These are phyloP conservation scores for Montipora capitata DNA, from an alignment of 92 coral and sea anemone genomes.

Conservation along the genomic window DNA sequence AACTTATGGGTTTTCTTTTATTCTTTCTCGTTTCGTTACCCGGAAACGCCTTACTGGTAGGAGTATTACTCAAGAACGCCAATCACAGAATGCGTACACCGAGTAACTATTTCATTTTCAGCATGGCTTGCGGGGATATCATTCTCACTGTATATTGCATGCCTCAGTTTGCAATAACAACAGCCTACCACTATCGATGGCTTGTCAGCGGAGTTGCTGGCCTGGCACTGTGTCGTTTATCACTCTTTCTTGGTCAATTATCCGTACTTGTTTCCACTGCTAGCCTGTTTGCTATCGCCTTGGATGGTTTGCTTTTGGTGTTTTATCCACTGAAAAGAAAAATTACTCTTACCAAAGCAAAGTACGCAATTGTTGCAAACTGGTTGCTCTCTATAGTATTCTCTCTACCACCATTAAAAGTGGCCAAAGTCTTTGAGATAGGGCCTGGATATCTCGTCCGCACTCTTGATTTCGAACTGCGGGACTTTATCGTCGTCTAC, in stretches of 20 bases:
- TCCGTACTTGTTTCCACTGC: conserved; percentile 71
- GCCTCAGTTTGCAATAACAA: conserved; percentile 35
- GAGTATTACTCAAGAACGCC: conserved; percentile 73
- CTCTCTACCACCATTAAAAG: conserved; percentile 52
- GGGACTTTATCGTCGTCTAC: conserved; percentile 6
- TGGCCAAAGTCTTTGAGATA: conserved; percentile 29
- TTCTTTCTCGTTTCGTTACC: conserved; percentile 40
- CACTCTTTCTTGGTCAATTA: conserved; percentile 46
- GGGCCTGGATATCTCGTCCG: conserved; percentile 27
- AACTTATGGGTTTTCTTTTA: conserved; percentile 44
- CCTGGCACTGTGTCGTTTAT: conserved; percentile 54
- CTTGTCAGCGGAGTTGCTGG: conserved; percentile 66
- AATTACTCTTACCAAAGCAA: conserved; percentile 42
- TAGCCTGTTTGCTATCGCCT: conserved; percentile 67
- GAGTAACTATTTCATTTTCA: conserved; percentile 77
- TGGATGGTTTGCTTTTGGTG: conserved; percentile 83
- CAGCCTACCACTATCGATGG: conserved; percentile 62
- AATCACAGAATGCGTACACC: conserved; percentile 72
- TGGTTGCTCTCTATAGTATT: conserved; percentile 64
- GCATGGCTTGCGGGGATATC: conserved; percentile 71
- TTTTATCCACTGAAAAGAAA: conserved; percentile 72
- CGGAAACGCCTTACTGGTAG: conserved; percentile 66
- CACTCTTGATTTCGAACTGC: neutral
- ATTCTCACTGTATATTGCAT: conserved; percentile 50
- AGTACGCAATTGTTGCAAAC: conserved; percentile 26